These are phyloP conservation scores for Synanthedon tipuliformis DNA, from an alignment of 2,888 invertebrate species.

Conservation along the genomic window DNA sequence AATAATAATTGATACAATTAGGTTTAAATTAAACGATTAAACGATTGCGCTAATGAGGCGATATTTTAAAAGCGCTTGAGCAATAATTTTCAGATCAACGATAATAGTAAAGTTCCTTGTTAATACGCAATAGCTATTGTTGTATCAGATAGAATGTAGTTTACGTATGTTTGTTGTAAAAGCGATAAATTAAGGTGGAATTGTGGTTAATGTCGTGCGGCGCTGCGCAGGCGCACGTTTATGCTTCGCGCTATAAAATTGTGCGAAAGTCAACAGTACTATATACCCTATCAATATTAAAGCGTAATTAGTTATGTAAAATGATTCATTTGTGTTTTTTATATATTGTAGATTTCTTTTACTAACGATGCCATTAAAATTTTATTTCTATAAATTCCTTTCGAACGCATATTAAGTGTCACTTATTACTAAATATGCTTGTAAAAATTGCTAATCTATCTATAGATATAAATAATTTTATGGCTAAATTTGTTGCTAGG, in stretches of 20 bases:
- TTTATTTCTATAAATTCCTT: too few species aligned
- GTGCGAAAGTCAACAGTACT: constrained; percentile 1
- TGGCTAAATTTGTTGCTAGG: too few species aligned
- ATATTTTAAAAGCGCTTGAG: not conserved
- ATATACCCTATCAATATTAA: too few species aligned
- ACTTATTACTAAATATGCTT: too few species aligned
- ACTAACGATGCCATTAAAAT: too few species aligned
- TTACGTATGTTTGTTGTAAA: constrained; percentile 12
- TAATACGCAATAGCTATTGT: not conserved
- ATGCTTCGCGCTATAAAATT: not conserved
- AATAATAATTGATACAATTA: too few species aligned
- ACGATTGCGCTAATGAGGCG: not conserved
- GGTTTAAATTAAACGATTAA: not conserved
- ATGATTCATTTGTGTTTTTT: too few species aligned
- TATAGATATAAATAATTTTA: too few species aligned
- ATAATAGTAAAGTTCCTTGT: constrained; percentile 8
- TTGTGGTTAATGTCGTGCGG: constrained; percentile 9
- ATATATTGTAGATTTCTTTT: too few species aligned
- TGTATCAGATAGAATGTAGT: constrained; percentile 22
- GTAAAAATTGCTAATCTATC: too few species aligned
- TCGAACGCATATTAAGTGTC: too few species aligned
- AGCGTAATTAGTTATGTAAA: too few species aligned
- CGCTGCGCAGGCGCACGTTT: constrained; percentile 2
- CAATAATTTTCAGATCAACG: constrained; percentile 2
- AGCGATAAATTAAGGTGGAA: constrained; percentile 22